These are phyloP conservation scores for Isotomurus palustris DNA, from an alignment of 2,888 invertebrate species.

Conservation along the genomic window DNA sequence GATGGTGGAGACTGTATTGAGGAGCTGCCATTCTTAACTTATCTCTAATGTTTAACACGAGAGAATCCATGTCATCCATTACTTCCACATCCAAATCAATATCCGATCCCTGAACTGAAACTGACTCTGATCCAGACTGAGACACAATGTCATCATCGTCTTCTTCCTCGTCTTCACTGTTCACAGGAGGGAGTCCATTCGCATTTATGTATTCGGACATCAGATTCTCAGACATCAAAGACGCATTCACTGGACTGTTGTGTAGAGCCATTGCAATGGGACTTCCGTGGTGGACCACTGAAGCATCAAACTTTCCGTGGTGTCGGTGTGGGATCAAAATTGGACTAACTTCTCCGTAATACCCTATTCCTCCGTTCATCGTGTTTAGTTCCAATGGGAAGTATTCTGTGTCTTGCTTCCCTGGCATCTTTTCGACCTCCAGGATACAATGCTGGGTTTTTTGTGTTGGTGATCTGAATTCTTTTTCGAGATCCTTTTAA, in stretches of 20 bases:
- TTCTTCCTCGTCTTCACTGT: constrained; percentile 39
- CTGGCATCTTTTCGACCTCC: constrained; percentile 40
- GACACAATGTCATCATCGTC: constrained; percentile 33
- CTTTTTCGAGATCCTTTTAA: not conserved
- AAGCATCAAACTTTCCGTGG: constrained; percentile 34
- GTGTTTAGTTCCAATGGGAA: constrained; percentile 43
- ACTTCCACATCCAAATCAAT: constrained; percentile 38
- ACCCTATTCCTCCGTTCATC: constrained; percentile 31
- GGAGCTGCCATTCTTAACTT: constrained; percentile 41
- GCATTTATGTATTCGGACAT: constrained; percentile 21
- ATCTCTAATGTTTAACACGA: constrained; percentile 42
- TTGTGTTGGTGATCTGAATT: constrained; percentile 9
- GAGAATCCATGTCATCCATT: constrained; percentile 39
- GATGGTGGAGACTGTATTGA: constrained; percentile 3
- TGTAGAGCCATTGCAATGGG: constrained; percentile 27
- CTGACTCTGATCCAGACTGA: constrained; percentile 33
- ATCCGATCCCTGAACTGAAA: constrained; percentile 35
- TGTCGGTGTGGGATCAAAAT: constrained; percentile 22
- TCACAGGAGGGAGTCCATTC: constrained; percentile 34
- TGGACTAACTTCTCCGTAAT: constrained; percentile 32
- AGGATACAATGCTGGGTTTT: not conserved
- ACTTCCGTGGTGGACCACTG: constrained; percentile 23
- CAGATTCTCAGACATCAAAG: constrained; percentile 19
- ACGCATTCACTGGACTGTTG: constrained; percentile 34
- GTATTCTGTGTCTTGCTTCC: constrained; percentile 44